Percentiles rank a stretch among this genome's conserved stretches.
Conservation (phyloP, 2,888 invertebrate genomes). For the Cantharis rufa region DNA sequence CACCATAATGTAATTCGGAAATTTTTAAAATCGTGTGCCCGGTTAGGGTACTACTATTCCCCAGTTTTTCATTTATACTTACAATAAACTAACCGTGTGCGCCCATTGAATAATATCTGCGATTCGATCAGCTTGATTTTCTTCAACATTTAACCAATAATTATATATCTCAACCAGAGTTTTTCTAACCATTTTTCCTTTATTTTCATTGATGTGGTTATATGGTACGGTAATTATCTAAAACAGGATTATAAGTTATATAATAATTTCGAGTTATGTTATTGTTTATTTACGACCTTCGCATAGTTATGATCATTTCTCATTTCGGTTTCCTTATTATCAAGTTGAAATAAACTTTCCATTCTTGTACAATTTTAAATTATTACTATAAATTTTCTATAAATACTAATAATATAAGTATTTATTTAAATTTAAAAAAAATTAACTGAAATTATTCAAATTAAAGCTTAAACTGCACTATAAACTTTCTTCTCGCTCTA, state of each 20-base stretch:
- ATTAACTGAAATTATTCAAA: no score
- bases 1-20: no score
- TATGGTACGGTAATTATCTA: background rate
- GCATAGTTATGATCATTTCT: background rate
- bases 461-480: no score
- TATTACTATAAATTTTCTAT: no score
- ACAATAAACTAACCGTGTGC: background rate
- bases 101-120: background rate
- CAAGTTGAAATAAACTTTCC: background rate
- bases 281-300: background rate
- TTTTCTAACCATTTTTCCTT: background rate
- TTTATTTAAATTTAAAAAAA: no score
- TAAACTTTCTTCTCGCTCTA: no score
- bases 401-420: no score
- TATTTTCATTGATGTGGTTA: background rate
- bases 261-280: background rate
- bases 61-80: no score
- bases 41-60: no score
- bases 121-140: background rate
- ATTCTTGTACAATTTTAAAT: background rate
- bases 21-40: no score
- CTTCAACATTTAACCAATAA: background rate
- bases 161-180: background rate
- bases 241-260: background rate
- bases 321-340: background rate